Base-by-base conservation (phyloP, 1,140 invertebrate genomes). In the Papilio glaucus region DNA sequence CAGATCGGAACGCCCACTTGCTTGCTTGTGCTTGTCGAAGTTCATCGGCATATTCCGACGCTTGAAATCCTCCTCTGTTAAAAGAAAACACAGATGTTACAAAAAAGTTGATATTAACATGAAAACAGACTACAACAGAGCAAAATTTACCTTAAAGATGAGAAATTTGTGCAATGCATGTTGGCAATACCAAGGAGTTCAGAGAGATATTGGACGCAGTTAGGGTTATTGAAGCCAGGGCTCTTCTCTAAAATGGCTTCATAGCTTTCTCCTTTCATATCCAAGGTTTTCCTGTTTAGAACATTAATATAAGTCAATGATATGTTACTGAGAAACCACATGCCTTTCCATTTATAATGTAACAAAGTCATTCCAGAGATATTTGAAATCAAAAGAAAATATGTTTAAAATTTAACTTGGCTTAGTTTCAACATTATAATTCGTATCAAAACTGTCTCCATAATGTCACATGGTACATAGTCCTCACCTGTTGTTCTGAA, bases 1-100 rank as follows among this genome's bases (percentile, higher is more conserved):
- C 97, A 85, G 96, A 97, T 82, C 97, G 96, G 89, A 98, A 97
- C 15, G 98, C 98, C 97, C 97, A 98, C 87, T 98, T 98, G 82
- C 96, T 97, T 24, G 98, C 97, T 93, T 99, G 98, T 38, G 95
- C 95, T 91, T 98, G 97, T 57, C 97, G 95, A 74, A 99, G 93
- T 88, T 97, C 96, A 79, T 94, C 95, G 60, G 97, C 97, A 93
- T 96, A 97, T 85, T 98, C 98, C 75, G 95, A 94, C 70, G 96
- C 95, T 38, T 96, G 95, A 86, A 98, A 97, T 84, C 95, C 94
- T 67, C 95, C 94, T 87, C 97, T 97, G 85, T 77, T 83, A 82
- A 77, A 72, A 72, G 57, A 72, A 81, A 72, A 62, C 67, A 13
- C 88, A 81, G 39, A 67, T 38, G 37, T 57, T 76, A 69, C 72